phyloP scores from a whole-genome alignment of 2,797 vertebrate genomes.

The Podarcis siculus region DNA sequence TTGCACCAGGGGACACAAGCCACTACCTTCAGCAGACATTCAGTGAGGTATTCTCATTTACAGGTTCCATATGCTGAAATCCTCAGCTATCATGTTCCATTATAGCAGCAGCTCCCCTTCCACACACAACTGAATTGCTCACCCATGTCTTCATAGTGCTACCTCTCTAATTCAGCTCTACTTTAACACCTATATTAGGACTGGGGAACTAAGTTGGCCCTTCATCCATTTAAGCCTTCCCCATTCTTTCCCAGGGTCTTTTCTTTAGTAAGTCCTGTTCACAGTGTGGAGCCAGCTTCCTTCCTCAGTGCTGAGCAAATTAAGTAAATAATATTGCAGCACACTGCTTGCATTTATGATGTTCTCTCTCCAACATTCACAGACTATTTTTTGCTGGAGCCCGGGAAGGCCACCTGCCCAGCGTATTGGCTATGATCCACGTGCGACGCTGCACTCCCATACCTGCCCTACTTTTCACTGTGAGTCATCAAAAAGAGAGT shows the following conservation, averaged over 20 bases:
- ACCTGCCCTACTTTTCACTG: slow-evolving; percentile 91
- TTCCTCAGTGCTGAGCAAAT: neutral
- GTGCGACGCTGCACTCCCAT: slow-evolving; percentile 92
- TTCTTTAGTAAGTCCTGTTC: neutral
- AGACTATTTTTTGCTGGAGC: slow-evolving; percentile 94
- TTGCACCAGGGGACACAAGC: no score
- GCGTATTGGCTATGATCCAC: slow-evolving; percentile 93
- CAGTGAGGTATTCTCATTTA: neutral
- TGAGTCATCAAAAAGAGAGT: slow-evolving; percentile 67
- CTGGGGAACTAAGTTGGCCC: neutral
- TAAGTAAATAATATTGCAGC: no score
- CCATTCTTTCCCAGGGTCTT: neutral
- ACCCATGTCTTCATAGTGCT: neutral
- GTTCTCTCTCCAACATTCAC: slow-evolving; percentile 28
- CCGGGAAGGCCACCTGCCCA: slow-evolving; percentile 92
- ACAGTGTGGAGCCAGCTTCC: neutral
- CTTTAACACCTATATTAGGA: neutral
- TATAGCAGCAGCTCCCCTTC: no score
- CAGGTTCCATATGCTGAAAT: neutral
- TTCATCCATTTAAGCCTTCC: neutral
- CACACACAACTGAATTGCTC: neutral
- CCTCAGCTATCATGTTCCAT: neutral
- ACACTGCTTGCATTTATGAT: neutral
- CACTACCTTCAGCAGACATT: neutral
- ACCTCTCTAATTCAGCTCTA: neutral